Evolutionary conservation across 2,797 vertebrate species (phyloP).

Genomic region (Darevskia mixta): DNA sequence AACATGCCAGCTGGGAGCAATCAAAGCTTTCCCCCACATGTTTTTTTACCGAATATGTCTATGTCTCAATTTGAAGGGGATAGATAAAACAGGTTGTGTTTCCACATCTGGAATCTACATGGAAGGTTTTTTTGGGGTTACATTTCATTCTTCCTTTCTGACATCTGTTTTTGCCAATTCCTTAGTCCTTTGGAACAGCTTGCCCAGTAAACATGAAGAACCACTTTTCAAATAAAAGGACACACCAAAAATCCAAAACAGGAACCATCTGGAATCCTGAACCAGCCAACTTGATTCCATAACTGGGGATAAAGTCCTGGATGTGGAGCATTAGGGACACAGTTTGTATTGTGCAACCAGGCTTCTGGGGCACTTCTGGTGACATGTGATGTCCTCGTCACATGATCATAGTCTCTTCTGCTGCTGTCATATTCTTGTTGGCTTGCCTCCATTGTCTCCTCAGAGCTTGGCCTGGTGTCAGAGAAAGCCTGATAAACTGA

Average conservation of each 20-base stretch:
- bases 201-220: not conserved
- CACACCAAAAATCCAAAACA: not conserved
- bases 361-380: not conserved
- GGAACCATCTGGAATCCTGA: conserved; percentile 1
- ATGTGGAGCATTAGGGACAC: not conserved
- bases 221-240: not conserved
- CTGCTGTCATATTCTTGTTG: accelerated
- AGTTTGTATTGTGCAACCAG: not conserved
- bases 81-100: accelerated
- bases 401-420: not conserved
- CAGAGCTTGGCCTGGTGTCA: accelerated
- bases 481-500: not conserved
- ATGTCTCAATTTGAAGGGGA: too few relatives aligned
- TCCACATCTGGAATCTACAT: not conserved
- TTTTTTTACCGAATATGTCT: not conserved
- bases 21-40: not conserved
- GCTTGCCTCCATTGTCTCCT: accelerated
- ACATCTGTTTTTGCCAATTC: not conserved
- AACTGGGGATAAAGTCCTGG: conserved; percentile 1
- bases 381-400: not conserved
- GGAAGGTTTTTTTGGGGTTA: accelerated
- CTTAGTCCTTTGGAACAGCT: accelerated
- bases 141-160: not conserved
- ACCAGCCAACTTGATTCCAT: not conserved
- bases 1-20: not conserved